Evolutionary conservation across 2,797 vertebrate species (phyloP), one percentile per base, ranked within the genome.

Genomic region (Avahi laniger): DNA sequence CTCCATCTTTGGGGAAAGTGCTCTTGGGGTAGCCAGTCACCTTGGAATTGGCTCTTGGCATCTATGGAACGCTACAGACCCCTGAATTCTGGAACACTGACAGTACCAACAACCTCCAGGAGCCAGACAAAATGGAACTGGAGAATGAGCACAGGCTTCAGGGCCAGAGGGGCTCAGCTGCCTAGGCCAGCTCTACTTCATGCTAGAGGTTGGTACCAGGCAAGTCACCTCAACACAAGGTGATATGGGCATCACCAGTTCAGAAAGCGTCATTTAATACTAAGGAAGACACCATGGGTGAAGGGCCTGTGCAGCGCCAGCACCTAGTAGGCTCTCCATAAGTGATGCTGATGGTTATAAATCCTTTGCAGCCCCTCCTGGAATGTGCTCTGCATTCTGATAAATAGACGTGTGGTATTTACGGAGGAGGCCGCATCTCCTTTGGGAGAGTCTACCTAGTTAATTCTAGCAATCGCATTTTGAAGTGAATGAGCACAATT

Each of bases 401-500:
- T 61, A 84, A 80, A 75, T 84, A 38, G 33, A 26, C 5, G 24
- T 78, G 84, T 63, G 35, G 52, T 95, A 22, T 50, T 91, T 63
- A 17, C 35, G 57, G 52, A 46, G 70, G 81, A 93, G n/a, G 38
- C 70, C 52, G 38, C 2, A 1, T 72, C 14, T 96, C 76, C 91
- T 95, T 73, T 57, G 92, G 92, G 95, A 93, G 14, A 84, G 7
- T 72, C 87, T 76, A 72, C 87, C 87, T 72, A 57, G 52, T 93
- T 96, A 89, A 79, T 95, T 81, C 91, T 69, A 85, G 86, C 69
- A 93, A 89, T 67, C 65, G n/a, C 41, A 54, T 90, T 96, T 90
- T 17, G 35, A 78, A 97, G 94, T 82, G 79, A 97, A 88, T 84
- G 95, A 95, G n/a, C 52, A 1, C 65, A 78, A 69, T 95, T 92